Percentiles rank a stretch among this genome's conserved stretches.
phyloP scores from a whole-genome alignment of 2,797 vertebrate genomes.

The Myotis findleyi region DNA sequence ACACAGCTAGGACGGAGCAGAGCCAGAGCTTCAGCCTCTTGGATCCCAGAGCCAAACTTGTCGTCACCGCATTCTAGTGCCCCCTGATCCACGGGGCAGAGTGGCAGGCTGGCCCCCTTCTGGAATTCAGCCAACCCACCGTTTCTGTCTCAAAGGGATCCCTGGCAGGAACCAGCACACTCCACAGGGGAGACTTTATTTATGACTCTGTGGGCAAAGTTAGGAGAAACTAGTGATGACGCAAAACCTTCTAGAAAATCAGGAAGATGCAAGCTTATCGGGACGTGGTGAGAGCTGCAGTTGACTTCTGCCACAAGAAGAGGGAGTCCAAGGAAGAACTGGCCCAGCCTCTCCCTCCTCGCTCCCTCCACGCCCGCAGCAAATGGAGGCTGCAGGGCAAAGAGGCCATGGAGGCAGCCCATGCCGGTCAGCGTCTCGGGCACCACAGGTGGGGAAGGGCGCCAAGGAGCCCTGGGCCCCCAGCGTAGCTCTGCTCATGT shows the following conservation, averaged over 20 bases:
- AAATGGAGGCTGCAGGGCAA: not conserved
- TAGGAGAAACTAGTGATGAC: not conserved
- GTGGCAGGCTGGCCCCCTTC: not conserved
- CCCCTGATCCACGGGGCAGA: not conserved
- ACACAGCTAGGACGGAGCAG: not conserved
- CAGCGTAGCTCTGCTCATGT: accelerated
- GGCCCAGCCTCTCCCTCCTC: not conserved
- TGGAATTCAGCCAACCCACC: not conserved
- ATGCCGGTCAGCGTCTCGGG: not conserved
- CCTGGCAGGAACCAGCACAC: not conserved
- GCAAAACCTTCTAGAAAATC: not conserved
- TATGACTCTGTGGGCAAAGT: not conserved
- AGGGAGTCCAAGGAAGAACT: not conserved
- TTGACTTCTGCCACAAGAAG: not conserved
- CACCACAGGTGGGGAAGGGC: not conserved
- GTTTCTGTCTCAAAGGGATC: not conserved
- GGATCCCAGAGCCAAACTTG: not conserved
- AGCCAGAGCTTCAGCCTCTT: not conserved
- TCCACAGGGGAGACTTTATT: not conserved
- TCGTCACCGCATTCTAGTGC: not conserved
- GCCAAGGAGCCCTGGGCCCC: not conserved
- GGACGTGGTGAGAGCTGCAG: not conserved
- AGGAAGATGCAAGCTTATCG: not conserved
- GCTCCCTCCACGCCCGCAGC: not conserved
- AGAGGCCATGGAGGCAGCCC: not conserved